Conservation (phyloP, 2,797 vertebrate genomes). For the Amblyopsis hoosieri region DNA sequence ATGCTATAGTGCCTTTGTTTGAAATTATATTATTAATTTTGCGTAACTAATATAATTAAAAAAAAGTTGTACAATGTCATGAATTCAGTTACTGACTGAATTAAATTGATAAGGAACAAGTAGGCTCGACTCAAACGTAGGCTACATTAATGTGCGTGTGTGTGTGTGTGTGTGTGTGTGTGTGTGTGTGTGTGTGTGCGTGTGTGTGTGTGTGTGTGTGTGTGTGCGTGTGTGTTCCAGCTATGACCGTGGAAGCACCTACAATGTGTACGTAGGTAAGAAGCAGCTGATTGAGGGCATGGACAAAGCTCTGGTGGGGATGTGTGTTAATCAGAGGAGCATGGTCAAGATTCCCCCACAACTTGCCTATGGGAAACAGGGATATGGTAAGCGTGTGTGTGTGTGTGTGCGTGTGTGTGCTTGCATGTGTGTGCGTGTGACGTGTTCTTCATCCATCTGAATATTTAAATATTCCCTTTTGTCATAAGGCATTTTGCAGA, state of each 20-base stretch:
- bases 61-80: not conserved
- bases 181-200: not conserved
- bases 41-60: no score
- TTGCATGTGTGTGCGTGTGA: conserved; percentile 5
- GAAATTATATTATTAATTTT: no score
- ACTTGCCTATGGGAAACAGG: conserved; percentile 89
- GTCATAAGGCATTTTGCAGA: no score
- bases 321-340: conserved; percentile 94
- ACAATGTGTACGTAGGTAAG: conserved; percentile 94
- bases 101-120: no score
- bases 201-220: not conserved
- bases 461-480: no score
- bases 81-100: no score
- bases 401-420: conserved; percentile 10
- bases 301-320: conserved; percentile 93
- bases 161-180: not conserved
- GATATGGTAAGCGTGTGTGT: conserved; percentile 84
- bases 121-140: not conserved
- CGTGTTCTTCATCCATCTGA: no score
- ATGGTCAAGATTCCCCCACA: conserved; percentile 90
- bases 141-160: not conserved
- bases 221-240: conserved; percentile 66
- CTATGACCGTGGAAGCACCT: conserved; percentile 92
- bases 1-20: no score
- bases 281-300: conserved; percentile 93